Conservation (phyloP, 92 coral and sea anemone genomes). For the Siderastrea siderea region DNA sequence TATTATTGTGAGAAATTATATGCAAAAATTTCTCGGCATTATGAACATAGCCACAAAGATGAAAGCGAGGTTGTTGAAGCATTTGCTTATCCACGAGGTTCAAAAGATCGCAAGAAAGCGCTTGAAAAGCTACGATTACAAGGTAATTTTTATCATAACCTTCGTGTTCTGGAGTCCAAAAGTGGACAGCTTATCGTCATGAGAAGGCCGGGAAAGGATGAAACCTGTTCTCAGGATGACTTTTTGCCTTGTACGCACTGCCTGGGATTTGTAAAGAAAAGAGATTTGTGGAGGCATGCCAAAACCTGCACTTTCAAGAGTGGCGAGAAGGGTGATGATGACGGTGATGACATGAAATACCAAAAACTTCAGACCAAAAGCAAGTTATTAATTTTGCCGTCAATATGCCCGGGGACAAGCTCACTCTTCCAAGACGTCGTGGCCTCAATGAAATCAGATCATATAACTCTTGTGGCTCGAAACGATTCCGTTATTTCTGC, state of each 20-base stretch:
- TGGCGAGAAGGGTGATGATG: not conserved
- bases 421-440: constrained; percentile 35
- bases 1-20: constrained; percentile 28
- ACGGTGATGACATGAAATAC: constrained; percentile 9
- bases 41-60: constrained; percentile 12
- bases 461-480: constrained; percentile 12
- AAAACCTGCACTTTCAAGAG: constrained; percentile 22
- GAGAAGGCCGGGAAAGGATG: constrained; percentile 37
- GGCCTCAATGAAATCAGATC: constrained; percentile 15
- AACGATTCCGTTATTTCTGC: constrained; percentile 20
- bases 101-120: constrained; percentile 44
- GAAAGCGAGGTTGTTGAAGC: constrained; percentile 52
- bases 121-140: constrained; percentile 42
- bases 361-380: constrained; percentile 32
- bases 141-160: constrained; percentile 53
- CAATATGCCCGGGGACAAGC: constrained; percentile 17
- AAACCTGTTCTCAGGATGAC: constrained; percentile 17
- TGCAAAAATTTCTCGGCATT: constrained; percentile 46
- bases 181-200: constrained; percentile 55
- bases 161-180: constrained; percentile 43
- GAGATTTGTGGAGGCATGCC: constrained; percentile 59
- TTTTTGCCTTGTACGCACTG: constrained; percentile 47
- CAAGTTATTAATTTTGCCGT: constrained; percentile 29
- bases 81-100: constrained; percentile 21
- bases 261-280: constrained; percentile 43